A percentile compares a stretch with the other conserved stretches of the same genome.
Conservation (phyloP, 2,888 invertebrate species). For the Axea sp. region DNA sequence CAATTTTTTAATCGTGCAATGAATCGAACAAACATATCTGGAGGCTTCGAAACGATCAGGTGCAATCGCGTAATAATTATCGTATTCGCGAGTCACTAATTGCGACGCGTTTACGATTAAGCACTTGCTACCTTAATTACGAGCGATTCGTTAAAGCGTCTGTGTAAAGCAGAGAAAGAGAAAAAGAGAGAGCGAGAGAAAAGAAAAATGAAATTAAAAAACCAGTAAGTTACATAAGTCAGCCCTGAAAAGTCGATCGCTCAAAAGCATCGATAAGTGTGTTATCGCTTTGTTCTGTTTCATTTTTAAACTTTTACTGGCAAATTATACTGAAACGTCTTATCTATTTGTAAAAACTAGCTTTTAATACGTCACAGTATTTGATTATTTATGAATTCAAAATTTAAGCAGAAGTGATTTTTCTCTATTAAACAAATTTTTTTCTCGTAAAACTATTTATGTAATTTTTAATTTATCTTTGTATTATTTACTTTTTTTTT, state of each 20-base stretch:
- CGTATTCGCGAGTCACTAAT: conserved; percentile 64
- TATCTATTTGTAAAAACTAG: conserved; percentile 49
- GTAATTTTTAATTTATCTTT: too few species aligned
- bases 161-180: conserved; percentile 38
- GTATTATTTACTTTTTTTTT: too few species aligned
- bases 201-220: conserved; percentile 41
- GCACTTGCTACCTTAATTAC: conserved; percentile 62
- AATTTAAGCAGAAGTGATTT: conserved; percentile 5
- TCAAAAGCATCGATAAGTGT: conserved; percentile 56
- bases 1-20: conserved; percentile 54
- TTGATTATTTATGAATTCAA: conserved; percentile 13
- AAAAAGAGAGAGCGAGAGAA: conserved; percentile 3
- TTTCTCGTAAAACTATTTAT: too few species aligned
- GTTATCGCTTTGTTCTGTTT: conserved; percentile 56
- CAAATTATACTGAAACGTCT: conserved; percentile 53
- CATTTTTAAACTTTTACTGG: conserved; percentile 59
- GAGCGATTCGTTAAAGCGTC: conserved; percentile 61
- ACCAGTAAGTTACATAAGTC: conserved; percentile 58
- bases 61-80: conserved; percentile 64
- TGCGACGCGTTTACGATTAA: conserved; percentile 63
- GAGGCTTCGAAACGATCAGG: conserved; percentile 52
- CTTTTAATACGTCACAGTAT: conserved; percentile 36
- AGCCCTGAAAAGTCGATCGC: conserved; percentile 61
- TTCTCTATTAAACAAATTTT: too few species aligned
- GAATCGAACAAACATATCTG: conserved; percentile 56